Conservation (phyloP, 2,113 vertebrate genomes). For the Hiodon tergisus region DNA sequence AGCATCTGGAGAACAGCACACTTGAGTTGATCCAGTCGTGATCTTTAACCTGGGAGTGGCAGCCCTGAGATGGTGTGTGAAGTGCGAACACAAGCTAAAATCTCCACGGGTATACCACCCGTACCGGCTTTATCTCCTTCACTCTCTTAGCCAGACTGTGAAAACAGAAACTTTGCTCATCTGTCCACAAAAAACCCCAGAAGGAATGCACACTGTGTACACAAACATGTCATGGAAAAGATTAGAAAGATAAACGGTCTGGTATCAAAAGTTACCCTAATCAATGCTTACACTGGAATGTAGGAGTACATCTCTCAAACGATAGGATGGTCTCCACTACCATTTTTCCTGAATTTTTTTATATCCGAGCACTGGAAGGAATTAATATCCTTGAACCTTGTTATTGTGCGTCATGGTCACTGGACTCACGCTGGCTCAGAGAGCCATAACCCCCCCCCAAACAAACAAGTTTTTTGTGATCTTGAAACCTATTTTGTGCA, state of each 20-base stretch:
- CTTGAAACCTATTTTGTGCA: too few relatives aligned
- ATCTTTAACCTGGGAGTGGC: slow-evolving; percentile 45
- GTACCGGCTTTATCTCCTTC: slow-evolving; percentile 11
- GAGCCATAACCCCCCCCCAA: not conserved
- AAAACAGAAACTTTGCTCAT: slow-evolving; percentile 23
- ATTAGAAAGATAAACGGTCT: slow-evolving; percentile 41
- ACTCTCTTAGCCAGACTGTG: slow-evolving; percentile 14
- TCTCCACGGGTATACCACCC: slow-evolving; percentile 28
- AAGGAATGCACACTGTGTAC: slow-evolving; percentile 53
- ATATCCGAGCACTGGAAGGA: not conserved
- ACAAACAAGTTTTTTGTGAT: not conserved
- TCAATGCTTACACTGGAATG: slow-evolving; percentile 8
- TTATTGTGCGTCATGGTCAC: too few relatives aligned
- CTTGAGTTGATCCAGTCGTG: slow-evolving; percentile 11
- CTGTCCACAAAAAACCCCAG: slow-evolving; percentile 17
- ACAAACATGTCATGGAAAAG: slow-evolving; percentile 42
- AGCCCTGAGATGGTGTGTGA: not conserved
- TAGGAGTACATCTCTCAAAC: slow-evolving; percentile 6
- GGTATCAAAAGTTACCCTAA: slow-evolving; percentile 28
- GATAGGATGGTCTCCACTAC: not conserved
- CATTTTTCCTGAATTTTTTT: not conserved
- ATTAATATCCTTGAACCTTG: too few relatives aligned
- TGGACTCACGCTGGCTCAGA: not conserved
- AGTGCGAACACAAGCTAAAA: not conserved
- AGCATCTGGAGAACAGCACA: not conserved